phyloP scores from a whole-genome alignment of 2,113 vertebrate species.

The Spermophilus dauricus region DNA sequence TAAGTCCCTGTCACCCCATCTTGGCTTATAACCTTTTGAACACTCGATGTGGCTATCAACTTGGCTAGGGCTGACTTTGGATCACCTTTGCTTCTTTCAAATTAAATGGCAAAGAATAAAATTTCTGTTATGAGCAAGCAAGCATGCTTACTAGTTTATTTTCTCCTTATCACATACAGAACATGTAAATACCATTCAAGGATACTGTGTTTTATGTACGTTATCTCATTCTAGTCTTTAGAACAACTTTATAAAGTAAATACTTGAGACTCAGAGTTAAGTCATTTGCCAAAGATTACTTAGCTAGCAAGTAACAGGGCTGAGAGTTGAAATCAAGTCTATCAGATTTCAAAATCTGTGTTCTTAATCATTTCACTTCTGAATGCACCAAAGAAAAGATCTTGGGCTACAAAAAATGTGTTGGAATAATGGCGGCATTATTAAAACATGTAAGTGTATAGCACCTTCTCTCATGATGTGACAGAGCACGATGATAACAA shows the following conservation, averaged over 20 bases:
- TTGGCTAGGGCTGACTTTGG: background rate
- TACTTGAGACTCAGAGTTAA: background rate
- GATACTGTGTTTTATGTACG: background rate
- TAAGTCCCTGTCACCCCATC: background rate
- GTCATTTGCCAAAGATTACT: background rate
- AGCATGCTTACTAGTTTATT: background rate
- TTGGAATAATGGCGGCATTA: background rate
- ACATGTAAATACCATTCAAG: background rate
- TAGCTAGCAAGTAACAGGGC: background rate
- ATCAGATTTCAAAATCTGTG: background rate
- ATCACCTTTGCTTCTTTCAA: background rate
- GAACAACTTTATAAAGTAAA: background rate
- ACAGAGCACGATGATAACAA: background rate
- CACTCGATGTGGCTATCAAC: background rate
- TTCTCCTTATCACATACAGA: background rate
- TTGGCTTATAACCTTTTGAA: background rate
- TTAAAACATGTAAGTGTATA: accelerated
- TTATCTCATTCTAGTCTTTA: background rate
- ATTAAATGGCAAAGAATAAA: background rate
- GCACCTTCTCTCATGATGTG: background rate
- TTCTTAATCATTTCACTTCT: background rate
- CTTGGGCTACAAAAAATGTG: background rate
- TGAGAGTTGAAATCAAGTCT: background rate
- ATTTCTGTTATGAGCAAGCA: background rate
- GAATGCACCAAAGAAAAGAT: background rate